These are phyloP conservation scores for Cheumatopsyche charites DNA, from an alignment of 1,140 invertebrate species.

Conservation along the genomic window DNA sequence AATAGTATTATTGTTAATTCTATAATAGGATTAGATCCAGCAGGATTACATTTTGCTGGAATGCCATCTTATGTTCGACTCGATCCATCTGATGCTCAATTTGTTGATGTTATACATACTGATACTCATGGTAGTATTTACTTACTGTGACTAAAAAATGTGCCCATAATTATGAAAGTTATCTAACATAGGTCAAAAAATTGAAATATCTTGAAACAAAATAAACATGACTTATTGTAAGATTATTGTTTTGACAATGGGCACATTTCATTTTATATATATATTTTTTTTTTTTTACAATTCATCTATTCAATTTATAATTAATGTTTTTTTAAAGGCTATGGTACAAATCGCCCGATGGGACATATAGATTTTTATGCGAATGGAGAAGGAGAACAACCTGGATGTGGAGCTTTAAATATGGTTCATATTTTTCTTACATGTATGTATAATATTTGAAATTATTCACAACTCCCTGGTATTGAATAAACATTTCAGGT, in stretches of 20 bases:
- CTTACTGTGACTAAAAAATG: too few relatives aligned
- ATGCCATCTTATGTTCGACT: slow-evolving; percentile 52
- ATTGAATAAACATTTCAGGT: slow-evolving; percentile 18
- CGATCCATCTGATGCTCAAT: slow-evolving; percentile 60
- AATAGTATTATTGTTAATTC: too few relatives aligned
- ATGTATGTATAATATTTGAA: neutral
- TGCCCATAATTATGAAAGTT: too few relatives aligned
- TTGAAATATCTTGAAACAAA: too few relatives aligned
- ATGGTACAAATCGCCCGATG: slow-evolving; percentile 41
- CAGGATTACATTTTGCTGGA: slow-evolving; percentile 51
- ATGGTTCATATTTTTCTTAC: slow-evolving; percentile 24
- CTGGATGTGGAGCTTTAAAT: slow-evolving; percentile 39
- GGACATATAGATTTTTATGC: slow-evolving; percentile 44
- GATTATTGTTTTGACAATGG: too few relatives aligned
- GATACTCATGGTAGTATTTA: slow-evolving; percentile 51
- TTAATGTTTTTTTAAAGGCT: slow-evolving; percentile 20
- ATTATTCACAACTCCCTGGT: too few relatives aligned
- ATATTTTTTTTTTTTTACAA: too few relatives aligned
- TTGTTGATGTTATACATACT: slow-evolving; percentile 67
- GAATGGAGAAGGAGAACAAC: slow-evolving; percentile 39
- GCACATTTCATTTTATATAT: too few relatives aligned
- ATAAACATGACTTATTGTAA: too few relatives aligned
- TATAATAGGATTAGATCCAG: slow-evolving; percentile 57
- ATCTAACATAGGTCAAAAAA: too few relatives aligned
- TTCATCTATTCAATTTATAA: too few relatives aligned